Evolutionary conservation across 2,113 vertebrate genomes (phyloP), one percentile per base, ranked within the genome.

Genomic region (Catharus fuscescens): DNA sequence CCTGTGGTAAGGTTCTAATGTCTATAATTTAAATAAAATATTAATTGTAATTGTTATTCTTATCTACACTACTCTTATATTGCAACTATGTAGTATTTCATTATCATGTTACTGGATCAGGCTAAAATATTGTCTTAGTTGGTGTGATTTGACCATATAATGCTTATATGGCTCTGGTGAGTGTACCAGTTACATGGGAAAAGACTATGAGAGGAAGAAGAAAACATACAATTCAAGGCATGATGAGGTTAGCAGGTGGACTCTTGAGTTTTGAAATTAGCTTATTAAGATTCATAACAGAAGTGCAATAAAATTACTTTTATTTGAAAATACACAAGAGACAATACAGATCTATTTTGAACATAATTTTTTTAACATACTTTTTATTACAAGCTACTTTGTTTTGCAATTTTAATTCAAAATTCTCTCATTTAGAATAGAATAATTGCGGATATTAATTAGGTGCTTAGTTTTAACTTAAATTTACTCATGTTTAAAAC

Each of bases 301-400:
- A 92, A 94, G 21, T 96, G 31, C 42, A 91, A 64, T 61, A 90
- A 74, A 91, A 56, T 94, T 50, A 18, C 77, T 85, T 91, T 80
- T 93, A 83, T 80, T 94, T 45, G 53, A 90, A 95, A 80, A 69
- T 69, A 8, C 74, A 80, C 19, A 91, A 66, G 13, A 74, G 28
- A 85, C 23, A 70, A 47, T 82, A 82, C 32, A 95, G 87, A 93
- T 84, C 23, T 44, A 31, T 71, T 90, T 77, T 57, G 76, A 82
- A 54, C 2, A 12, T n/a, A n/a, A 8, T 32, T n/a, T 36, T 89
- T 77, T 14, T 5, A 40, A 29, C 60, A 6, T 86, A 19, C 2
- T 74, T 71, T 73, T 81, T 60, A 45, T 10, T 67, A 44, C 25
- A 78, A 53, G 6, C 12, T 26, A n/a, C 21, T 83, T 23, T 53